Percentiles rank a stretch among this genome's conserved stretches.
Conservation (phyloP, 2,797 vertebrate species). For the Lacerta bilineata region DNA sequence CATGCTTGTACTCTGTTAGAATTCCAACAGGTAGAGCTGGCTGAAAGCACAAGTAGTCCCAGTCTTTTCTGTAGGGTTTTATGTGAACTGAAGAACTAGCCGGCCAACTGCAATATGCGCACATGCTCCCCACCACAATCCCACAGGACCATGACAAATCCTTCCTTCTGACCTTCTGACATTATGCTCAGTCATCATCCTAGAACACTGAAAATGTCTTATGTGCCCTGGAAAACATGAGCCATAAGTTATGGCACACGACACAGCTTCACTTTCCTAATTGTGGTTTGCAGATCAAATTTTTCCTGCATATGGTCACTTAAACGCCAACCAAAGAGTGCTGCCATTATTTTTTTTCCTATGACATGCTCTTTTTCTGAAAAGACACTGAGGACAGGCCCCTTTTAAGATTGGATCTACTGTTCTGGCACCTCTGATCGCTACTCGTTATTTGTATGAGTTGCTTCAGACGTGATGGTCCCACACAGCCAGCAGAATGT, state of each 20-base stretch:
- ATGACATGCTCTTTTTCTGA: slow-evolving; percentile 25
- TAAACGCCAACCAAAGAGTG: slow-evolving; percentile 48
- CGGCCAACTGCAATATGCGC: not conserved
- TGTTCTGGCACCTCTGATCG: not conserved
- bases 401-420: not conserved
- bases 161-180: slow-evolving; percentile 47
- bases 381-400: not conserved
- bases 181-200: slow-evolving; percentile 27
- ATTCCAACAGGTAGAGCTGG: slow-evolving; percentile 17
- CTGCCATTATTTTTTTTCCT: slow-evolving; percentile 36
- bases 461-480: not conserved
- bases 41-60: slow-evolving; percentile 39
- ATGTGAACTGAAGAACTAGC: slow-evolving; percentile 2
- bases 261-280: slow-evolving; percentile 66
- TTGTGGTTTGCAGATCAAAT: slow-evolving; percentile 66
- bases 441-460: not conserved
- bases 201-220: slow-evolving; percentile 56
- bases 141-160: slow-evolving; percentile 35
- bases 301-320: slow-evolving; percentile 62
- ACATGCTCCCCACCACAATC: slow-evolving; percentile 18
- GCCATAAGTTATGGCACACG: slow-evolving; percentile 64
- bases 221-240: slow-evolving; percentile 67
- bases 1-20: slow-evolving; percentile 15
- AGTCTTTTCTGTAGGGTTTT: slow-evolving; percentile 32
- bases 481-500: not conserved